A percentile compares a stretch with the other conserved stretches of the same genome.
Conservation (phyloP, 2,888 invertebrate genomes). For the Lasioglossum marginatum region DNA sequence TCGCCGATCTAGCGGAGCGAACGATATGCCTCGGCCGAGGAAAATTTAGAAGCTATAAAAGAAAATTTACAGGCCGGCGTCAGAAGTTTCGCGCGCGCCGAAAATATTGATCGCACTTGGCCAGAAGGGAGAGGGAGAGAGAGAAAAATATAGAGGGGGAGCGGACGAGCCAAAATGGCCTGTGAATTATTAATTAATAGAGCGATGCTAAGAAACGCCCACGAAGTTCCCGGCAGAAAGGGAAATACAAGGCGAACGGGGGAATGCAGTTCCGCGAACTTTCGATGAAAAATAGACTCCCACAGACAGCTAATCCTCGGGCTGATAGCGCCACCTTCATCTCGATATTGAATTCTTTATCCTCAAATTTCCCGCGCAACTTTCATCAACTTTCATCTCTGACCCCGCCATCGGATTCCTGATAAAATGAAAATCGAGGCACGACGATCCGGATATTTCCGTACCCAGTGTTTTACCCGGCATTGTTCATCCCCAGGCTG, state of each 20-base stretch:
- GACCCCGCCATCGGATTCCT: slow-evolving; percentile 28
- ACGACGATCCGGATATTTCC: neutral
- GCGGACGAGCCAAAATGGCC: slow-evolving; percentile 27
- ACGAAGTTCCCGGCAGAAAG: slow-evolving; percentile 32
- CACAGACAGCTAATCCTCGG: slow-evolving; percentile 44
- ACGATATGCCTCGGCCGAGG: neutral
- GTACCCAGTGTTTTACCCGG: neutral
- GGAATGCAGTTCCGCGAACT: slow-evolving; percentile 32
- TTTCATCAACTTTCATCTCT: slow-evolving; percentile 40
- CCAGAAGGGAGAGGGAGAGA: neutral
- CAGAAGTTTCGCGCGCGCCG: slow-evolving; percentile 27
- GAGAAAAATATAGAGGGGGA: neutral
- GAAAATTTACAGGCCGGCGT: slow-evolving; percentile 41
- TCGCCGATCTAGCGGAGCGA: slow-evolving; percentile 12
- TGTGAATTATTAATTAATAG: slow-evolving; percentile 61
- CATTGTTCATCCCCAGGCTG: neutral
- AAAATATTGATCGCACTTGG: slow-evolving; percentile 37
- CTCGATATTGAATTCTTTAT: slow-evolving; percentile 49
- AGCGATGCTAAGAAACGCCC: slow-evolving; percentile 49
- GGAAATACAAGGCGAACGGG: slow-evolving; percentile 26
- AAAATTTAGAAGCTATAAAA: slow-evolving; percentile 27
- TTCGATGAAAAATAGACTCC: slow-evolving; percentile 55
- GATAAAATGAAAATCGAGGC: slow-evolving; percentile 33
- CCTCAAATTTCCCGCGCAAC: slow-evolving; percentile 37
- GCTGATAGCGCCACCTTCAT: slow-evolving; percentile 31